Evolutionary conservation across 2,888 invertebrate species (phyloP).

Genomic region (Mesochorus sp.): DNA sequence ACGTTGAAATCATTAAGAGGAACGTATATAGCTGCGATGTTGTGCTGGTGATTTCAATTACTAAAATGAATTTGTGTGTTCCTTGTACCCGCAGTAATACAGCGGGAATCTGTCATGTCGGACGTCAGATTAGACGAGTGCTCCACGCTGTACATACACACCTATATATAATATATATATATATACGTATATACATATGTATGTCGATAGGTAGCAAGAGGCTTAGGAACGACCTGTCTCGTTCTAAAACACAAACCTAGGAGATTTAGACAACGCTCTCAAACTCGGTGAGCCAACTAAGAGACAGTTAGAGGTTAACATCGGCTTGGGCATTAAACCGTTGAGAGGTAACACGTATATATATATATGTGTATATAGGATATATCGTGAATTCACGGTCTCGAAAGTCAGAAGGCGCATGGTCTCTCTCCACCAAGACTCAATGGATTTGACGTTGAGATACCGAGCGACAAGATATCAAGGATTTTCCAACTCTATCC

Average conservation of each 20-base stretch:
- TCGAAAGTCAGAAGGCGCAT: conserved; percentile 1
- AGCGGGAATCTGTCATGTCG: conserved; percentile 70
- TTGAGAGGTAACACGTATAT: conserved; percentile 26
- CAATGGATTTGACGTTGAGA: conserved; percentile 22
- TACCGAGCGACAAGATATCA: neutral
- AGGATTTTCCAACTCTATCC: too few species aligned
- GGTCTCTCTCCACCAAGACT: too few species aligned
- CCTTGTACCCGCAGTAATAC: conserved; percentile 65
- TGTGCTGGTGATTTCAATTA: conserved; percentile 24
- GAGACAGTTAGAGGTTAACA: conserved; percentile 3
- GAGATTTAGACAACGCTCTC: conserved; percentile 62
- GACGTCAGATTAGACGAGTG: conserved; percentile 72
- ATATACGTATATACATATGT: neutral
- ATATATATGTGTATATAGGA: too few species aligned
- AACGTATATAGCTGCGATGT: neutral
- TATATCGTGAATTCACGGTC: conserved; percentile 46
- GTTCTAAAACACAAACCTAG: conserved; percentile 49
- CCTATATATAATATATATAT: neutral
- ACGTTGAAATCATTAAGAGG: conserved; percentile 44
- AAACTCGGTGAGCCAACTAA: conserved; percentile 62
- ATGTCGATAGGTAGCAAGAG: conserved; percentile 31
- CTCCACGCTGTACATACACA: conserved; percentile 43
- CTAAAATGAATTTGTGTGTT: conserved; percentile 70
- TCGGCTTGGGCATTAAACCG: conserved; percentile 41
- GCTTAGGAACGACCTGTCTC: conserved; percentile 60